Base-by-base conservation (phyloP, 2,797 vertebrate species). In the Sebastes cheni region DNA sequence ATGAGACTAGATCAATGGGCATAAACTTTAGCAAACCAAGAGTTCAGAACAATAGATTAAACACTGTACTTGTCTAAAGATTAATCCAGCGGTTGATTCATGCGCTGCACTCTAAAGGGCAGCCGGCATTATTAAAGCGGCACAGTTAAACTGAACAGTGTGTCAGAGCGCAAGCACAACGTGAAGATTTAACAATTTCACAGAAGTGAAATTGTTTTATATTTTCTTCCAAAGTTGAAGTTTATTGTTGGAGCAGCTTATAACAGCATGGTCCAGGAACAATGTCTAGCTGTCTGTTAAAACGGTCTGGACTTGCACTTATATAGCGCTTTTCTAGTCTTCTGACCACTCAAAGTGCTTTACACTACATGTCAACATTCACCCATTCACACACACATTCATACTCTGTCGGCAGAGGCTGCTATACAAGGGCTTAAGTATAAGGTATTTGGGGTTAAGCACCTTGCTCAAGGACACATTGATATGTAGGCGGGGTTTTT, bases 31-130 rank as follows among this genome's bases (percentile, higher is more conserved):
- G 36, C 14, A 30, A 67, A 4, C n/a, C 55, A 46, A 65, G 34
- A 46, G 61, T 64, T 81, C 30, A 72, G 66, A 46, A 66, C 34
- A 64, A 77, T 29, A 70, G 6, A 79, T 66, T 22, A 46, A n/a
- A 64, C 12, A 8, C 32, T 71, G 32, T 27, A 13, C 18, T 67
- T 55, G 67, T 70, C 54, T 50, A 32, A 2, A 59, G 23, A 56
- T 12, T 6, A 70, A 59, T 58, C 18, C 14, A 50, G 23, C 1
- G 11, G 64, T 68, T 76, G 20, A 83, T 68, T 59, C 32, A 76
- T 52, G 61, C 3, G 18, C 30, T 46, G 9, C 9, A 34, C 39
- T 60, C 18, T 34, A 23, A 74, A 42, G 22, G 2, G 6, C 59
- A 75, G 67, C 11, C 7, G 3, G 30, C 12, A 54, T 69, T 42